A percentile compares a stretch with the other conserved stretches of the same genome.
Conservation (phyloP, 2,113 vertebrate species). For the Podarcis raffonei region DNA sequence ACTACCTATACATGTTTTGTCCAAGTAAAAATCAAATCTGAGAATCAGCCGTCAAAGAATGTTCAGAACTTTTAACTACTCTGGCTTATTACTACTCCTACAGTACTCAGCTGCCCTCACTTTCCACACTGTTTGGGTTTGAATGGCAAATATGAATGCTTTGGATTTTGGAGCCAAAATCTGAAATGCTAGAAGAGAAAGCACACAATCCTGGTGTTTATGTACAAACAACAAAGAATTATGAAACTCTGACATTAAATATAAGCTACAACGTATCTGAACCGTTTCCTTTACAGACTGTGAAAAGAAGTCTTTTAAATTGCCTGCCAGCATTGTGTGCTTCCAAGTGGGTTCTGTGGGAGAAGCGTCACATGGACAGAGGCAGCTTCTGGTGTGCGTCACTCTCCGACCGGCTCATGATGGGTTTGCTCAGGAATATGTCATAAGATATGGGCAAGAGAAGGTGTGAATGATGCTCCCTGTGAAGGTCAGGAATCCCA, state of each 20-base stretch:
- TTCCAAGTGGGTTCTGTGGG: neutral
- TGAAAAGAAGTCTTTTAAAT: neutral
- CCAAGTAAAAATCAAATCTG: neutral
- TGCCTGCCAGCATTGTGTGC: neutral
- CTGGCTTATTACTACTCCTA: neutral
- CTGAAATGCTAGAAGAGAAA: neutral
- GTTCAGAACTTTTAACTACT: neutral
- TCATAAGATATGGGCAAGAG: neutral
- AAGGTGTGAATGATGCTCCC: slow-evolving; percentile 12
- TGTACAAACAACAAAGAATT: neutral
- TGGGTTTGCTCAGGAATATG: slow-evolving; percentile 12
- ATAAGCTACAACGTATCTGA: neutral
- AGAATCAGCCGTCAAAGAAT: neutral
- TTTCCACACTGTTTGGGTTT: neutral
- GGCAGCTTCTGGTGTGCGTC: slow-evolving; percentile 10
- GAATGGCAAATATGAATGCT: neutral
- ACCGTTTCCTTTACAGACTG: neutral
- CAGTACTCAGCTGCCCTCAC: neutral
- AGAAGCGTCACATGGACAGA: neutral
- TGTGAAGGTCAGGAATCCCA: slow-evolving; percentile 34
- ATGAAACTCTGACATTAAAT: neutral
- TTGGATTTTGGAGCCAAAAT: neutral
- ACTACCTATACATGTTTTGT: neutral
- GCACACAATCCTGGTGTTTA: neutral
- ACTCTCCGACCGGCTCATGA: neutral